phyloP scores from a whole-genome alignment of 2,888 invertebrate genomes.

The Byasa hedistus region DNA sequence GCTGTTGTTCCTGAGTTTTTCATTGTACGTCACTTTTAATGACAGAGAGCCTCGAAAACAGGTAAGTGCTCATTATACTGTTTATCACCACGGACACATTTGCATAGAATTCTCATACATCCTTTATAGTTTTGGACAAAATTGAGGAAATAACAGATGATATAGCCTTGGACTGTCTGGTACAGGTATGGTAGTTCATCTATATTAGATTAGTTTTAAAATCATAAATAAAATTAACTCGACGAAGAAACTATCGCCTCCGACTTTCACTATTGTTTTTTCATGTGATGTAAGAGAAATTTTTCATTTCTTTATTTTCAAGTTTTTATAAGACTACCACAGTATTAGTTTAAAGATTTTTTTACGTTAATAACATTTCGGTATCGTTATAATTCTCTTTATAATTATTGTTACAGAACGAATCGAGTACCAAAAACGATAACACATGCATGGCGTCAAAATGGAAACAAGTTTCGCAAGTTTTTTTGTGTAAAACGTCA shows the following conservation, averaged over 20 bases:
- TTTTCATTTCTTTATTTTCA: too few relatives aligned
- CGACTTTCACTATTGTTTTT: too few relatives aligned
- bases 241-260: too few relatives aligned
- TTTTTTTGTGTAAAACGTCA: conserved; percentile 59
- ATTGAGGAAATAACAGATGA: not conserved
- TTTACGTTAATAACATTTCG: too few relatives aligned
- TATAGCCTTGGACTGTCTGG: not conserved
- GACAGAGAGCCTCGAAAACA: conserved; percentile 19
- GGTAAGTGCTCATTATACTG: conserved; percentile 24
- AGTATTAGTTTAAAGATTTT: too few relatives aligned
- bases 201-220: too few relatives aligned
- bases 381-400: not conserved
- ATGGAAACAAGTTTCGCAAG: conserved; percentile 60
- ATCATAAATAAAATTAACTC: too few relatives aligned
- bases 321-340: too few relatives aligned
- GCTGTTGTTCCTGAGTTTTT: conserved; percentile 67
- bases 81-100: not conserved
- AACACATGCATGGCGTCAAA: conserved; percentile 45
- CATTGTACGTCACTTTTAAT: conserved; percentile 64
- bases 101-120: not conserved
- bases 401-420: conserved; percentile 48
- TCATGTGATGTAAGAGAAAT: too few relatives aligned
- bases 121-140: not conserved
- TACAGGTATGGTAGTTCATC: not conserved
- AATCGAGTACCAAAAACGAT: conserved; percentile 42